Evolutionary conservation across 2,797 vertebrate species (phyloP), one percentile per base, ranked within the genome.

Genomic region (Champsocephalus esox): DNA sequence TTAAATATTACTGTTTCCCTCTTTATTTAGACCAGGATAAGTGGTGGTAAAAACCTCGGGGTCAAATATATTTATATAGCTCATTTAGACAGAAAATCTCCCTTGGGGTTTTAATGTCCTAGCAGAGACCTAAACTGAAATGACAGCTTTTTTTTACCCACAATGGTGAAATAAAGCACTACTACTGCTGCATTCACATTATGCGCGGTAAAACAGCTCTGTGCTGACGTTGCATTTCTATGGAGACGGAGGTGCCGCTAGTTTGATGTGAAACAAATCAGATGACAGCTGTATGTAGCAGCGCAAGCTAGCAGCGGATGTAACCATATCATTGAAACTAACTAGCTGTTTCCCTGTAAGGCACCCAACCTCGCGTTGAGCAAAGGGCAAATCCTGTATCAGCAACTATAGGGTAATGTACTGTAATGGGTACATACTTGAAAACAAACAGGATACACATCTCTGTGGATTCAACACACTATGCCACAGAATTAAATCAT

Each of bases 131-230:
- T 46, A 17, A 75, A 17, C 64, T 61, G 41, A 79, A 67, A 79
- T 59, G 72, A 79, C 57, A 74, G 34, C 4, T 28, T 38, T 41
- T 74, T 74, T 76, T 56, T 51, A 55, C 43, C 16, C 48, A 64
- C 16, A 49, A 17, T 12, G 8, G 56, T 10, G 59, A 51, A 3
- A 50, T 48, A 9, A 68, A 52, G 24, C 38, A 38, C 44, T 68
- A 60, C 12, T 48, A 32, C 34, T 38, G 8, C 34, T 38, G 34
- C 34, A 38, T 38, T 38, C 34, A 38, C 8, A 38, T 38, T 38
- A 9, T 38, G 8, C 34, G 8, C 34, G 34, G 34, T 38, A 38
- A 38, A 38, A 38, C 34, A 38, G 34, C 34, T 38, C 34, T 28
- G 28, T 28, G 28, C 28, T 28, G 28, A 28, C 28, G 28, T 28